phyloP scores from a whole-genome alignment of 2,888 invertebrate genomes.

The Eugnorisma glareosa region DNA sequence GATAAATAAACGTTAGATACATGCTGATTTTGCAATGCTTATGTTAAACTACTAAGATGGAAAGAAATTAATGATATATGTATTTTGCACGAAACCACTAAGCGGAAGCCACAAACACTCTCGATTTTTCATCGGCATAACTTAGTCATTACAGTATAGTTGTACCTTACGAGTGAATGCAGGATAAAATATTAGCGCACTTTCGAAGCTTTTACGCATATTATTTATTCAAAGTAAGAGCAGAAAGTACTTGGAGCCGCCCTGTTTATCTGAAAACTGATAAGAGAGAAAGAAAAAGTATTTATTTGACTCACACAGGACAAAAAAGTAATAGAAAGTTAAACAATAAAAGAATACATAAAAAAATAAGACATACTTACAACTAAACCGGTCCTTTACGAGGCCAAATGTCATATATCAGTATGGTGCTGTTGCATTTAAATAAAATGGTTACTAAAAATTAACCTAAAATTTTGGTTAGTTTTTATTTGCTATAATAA shows the following conservation, averaged over 20 bases:
- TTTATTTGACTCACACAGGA: too few species aligned
- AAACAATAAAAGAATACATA: too few species aligned
- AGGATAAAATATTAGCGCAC: constrained; percentile 79
- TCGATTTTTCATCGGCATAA: constrained; percentile 48
- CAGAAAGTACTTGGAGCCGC: constrained; percentile 75
- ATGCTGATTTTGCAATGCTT: too few species aligned
- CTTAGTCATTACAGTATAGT: constrained; percentile 53
- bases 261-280: not conserved
- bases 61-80: not conserved
- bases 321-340: too few species aligned
- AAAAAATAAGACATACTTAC: too few species aligned
- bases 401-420: too few species aligned
- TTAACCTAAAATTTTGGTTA: not conserved
- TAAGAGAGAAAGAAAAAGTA: not conserved
- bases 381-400: too few species aligned
- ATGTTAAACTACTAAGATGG: not conserved
- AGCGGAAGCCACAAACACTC: constrained; percentile 3
- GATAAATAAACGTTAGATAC: too few species aligned
- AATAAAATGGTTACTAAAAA: too few species aligned
- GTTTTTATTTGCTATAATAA: not conserved
- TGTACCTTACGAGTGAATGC: constrained; percentile 58
- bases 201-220: constrained; percentile 85
- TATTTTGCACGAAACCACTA: not conserved
- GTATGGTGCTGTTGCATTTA: too few species aligned
- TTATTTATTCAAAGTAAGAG: constrained; percentile 86